These are phyloP conservation scores for Periplaneta americana DNA, from an alignment of 1,140 invertebrate genomes.

Conservation along the genomic window DNA sequence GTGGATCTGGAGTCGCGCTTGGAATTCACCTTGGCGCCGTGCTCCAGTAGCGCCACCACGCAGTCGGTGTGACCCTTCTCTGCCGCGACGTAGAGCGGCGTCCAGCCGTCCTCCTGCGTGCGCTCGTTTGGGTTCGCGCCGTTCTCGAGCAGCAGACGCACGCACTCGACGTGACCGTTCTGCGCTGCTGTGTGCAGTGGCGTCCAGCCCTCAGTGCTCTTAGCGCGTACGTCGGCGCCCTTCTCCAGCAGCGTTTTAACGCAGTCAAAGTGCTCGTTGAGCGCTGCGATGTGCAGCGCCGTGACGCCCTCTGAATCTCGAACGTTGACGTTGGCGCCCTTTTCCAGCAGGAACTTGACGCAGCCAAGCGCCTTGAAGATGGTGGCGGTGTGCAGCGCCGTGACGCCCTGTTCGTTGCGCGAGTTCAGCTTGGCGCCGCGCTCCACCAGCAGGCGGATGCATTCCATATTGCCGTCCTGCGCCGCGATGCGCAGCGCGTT, in stretches of 20 bases:
- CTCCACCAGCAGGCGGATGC: constrained; percentile 36
- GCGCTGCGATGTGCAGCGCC: constrained; percentile 46
- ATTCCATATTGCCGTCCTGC: constrained; percentile 31
- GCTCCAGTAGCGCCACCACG: constrained; percentile 46
- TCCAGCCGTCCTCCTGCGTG: constrained; percentile 42
- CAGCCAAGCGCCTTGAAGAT: neutral
- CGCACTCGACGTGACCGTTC: constrained; percentile 66
- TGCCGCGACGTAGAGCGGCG: constrained; percentile 66
- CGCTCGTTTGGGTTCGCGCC: constrained; percentile 37
- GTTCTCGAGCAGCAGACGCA: constrained; percentile 61
- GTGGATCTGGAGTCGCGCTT: constrained; percentile 76
- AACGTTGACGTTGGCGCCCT: constrained; percentile 51
- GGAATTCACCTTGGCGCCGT: constrained; percentile 50
- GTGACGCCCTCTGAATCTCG: constrained; percentile 64
- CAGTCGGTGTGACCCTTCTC: constrained; percentile 54
- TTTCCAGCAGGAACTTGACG: constrained; percentile 33
- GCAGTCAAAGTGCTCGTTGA: constrained; percentile 43
- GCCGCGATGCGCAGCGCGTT: constrained; percentile 34
- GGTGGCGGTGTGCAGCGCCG: constrained; percentile 53
- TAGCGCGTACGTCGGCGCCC: constrained; percentile 24
- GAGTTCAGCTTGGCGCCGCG: constrained; percentile 34
- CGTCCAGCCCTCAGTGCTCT: constrained; percentile 57
- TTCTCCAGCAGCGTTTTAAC: constrained; percentile 40
- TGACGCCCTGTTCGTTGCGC: constrained; percentile 43
- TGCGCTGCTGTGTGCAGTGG: constrained; percentile 69